Base-by-base conservation (phyloP, 2,888 invertebrate genomes). In the Brassicogethes aeneus region DNA sequence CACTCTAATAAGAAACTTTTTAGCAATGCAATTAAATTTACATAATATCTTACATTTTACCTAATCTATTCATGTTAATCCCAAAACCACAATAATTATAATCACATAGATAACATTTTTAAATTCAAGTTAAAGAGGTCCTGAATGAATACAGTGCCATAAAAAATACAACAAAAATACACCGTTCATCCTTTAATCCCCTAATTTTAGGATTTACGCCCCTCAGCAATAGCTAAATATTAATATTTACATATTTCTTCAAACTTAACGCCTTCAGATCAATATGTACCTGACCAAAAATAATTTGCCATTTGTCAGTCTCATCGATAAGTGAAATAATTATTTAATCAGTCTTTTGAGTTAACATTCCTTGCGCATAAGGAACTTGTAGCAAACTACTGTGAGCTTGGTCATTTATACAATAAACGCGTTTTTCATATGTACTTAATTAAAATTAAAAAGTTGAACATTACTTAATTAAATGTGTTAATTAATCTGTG, bases 281-380 rank as follows among this genome's bases (percentile, higher is more conserved):
- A n/a, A 14, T 12, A 14, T 33, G 14, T 30, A 23, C 15, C n/a
- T 8, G 16, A 16, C 38, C 31, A 15, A 16, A 10, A 5, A 12
- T 23, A 7, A 31, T 47, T 51, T 49, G 51, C 51, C 48, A 42
- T 47, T 44, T 51, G 55, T 59, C 58, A 57, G 55, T 60, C 60
- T 59, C 58, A 59, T 53, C 51, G 50, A 52, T 48, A 50, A 51
- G 53, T 53, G 54, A 56, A 54, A 53, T 59, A 56, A 60, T 23
- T 23, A 56, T 59, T 52, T 61, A 62, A 62, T 66, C 66, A 66
- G 66, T 66, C 66, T 66, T 66, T 65, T 62, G 55, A 61, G 64
- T 64, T 64, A 55, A 64, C 10, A 10, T 23, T 23, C 23, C 23
- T 23, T 10, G 23, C 5, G 50, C 13, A 39, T 46, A 52, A 60